Evolutionary conservation across 1,140 invertebrate species (phyloP).

Genomic region (Drosophila eugracilis): DNA sequence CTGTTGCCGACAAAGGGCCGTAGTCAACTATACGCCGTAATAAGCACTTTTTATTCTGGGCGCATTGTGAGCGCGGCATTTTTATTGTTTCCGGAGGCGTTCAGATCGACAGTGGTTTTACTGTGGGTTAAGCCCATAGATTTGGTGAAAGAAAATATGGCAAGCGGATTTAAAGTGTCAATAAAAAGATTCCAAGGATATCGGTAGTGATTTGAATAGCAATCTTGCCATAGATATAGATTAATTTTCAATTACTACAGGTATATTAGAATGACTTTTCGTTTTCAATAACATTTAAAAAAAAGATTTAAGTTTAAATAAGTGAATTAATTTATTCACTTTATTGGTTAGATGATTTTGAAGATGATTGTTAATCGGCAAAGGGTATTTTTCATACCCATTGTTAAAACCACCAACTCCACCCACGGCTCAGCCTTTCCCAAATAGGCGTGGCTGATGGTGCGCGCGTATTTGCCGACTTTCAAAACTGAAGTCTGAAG

Average conservation of each 20-base stretch:
- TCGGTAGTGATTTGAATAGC: no score
- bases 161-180: neutral
- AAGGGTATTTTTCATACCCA: constrained; percentile 7
- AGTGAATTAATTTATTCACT: no score
- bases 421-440: neutral
- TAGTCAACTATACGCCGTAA: constrained; percentile 70
- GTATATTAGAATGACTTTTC: no score
- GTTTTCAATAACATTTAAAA: no score
- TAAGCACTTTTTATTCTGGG: constrained; percentile 77
- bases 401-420: constrained; percentile 2
- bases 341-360: no score
- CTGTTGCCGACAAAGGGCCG: constrained; percentile 17
- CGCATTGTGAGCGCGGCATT: constrained; percentile 62
- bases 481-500: constrained; percentile 51
- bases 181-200: neutral
- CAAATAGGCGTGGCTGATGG: constrained; percentile 42
- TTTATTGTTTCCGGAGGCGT: constrained; percentile 76
- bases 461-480: constrained; percentile 59
- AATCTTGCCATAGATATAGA: no score
- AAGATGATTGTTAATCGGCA: no score
- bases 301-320: no score
- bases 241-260: no score
- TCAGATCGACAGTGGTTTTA: constrained; percentile 21
- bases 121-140: constrained; percentile 15
- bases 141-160: neutral